Conservation (phyloP, 2,113 vertebrate species). For the Microcebus lehilahytsara region DNA sequence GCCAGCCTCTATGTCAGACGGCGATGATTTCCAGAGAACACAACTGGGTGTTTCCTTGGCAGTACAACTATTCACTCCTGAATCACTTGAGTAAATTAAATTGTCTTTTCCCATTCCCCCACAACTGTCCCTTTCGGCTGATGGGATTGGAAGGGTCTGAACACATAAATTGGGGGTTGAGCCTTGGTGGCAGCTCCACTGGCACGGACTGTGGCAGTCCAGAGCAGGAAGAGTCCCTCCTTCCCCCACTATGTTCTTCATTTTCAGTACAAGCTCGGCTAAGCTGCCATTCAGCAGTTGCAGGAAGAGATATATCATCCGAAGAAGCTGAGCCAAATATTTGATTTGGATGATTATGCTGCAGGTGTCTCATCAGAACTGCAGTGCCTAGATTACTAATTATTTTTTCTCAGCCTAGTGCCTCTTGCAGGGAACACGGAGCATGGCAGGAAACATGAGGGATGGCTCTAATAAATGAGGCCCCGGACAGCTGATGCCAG, state of each 20-base stretch:
- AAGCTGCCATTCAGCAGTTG: constrained; percentile 74
- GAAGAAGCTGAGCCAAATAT: constrained; percentile 84
- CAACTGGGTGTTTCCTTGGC: not conserved
- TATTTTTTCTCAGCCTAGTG: constrained; percentile 75
- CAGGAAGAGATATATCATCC: constrained; percentile 78
- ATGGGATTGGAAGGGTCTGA: not conserved
- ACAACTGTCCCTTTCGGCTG: not conserved
- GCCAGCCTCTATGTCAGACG: not conserved
- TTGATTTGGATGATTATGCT: constrained; percentile 87
- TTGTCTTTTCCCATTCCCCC: not conserved
- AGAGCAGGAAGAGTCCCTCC: not conserved
- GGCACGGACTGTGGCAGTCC: not conserved
- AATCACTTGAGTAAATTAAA: constrained; percentile 44
- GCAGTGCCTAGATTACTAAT: constrained; percentile 80
- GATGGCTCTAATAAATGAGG: constrained; percentile 61
- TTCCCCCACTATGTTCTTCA: constrained; percentile 44
- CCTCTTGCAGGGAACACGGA: constrained; percentile 66
- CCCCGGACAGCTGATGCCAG: not conserved
- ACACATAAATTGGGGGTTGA: not conserved
- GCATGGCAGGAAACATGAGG: constrained; percentile 44
- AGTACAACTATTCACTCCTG: not conserved
- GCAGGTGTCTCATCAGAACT: constrained; percentile 84
- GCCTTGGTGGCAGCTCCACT: not conserved
- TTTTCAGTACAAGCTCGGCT: constrained; percentile 69
- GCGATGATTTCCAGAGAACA: constrained; percentile 42